Conservation (phyloP, 2,888 invertebrate genomes). For the Odontothrips loti region DNA sequence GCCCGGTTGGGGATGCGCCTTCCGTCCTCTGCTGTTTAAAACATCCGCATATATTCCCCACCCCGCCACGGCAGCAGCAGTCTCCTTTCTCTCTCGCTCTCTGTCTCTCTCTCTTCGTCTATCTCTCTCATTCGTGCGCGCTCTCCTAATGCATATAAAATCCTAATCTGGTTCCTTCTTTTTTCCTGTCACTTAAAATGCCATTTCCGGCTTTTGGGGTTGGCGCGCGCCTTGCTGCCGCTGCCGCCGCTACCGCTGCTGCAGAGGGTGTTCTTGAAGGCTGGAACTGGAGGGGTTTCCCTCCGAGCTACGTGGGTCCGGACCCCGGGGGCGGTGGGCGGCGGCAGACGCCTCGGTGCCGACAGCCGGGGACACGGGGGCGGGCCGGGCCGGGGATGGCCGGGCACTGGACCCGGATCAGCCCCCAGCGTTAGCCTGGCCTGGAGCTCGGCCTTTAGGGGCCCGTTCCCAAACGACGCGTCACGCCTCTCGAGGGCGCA, state of each 20-base stretch:
- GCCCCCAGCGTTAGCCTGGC: neutral
- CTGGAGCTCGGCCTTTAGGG: neutral
- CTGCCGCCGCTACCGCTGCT: neutral
- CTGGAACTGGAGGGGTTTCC: no score
- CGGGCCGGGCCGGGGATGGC: no score
- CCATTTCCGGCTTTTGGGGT: constrained; percentile 25
- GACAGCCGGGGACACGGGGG: no score
- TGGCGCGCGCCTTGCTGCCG: neutral
- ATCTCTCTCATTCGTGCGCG: no score
- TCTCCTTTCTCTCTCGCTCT: neutral
- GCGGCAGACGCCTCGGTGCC: no score
- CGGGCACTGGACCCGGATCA: no score
- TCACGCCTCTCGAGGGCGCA: no score
- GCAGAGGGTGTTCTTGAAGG: no score
- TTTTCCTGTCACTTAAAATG: constrained; percentile 26
- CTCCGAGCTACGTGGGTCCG: no score
- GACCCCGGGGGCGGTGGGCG: no score
- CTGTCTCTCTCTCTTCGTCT: no score
- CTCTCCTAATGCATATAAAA: constrained; percentile 21
- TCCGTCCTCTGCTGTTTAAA: constrained; percentile 9
- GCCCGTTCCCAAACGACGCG: no score
- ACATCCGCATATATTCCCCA: constrained; percentile 13
- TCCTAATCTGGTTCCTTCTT: constrained; percentile 24
- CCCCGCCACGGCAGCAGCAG: constrained; percentile 4
- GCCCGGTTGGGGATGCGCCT: neutral